Evolutionary conservation across 2,113 vertebrate species (phyloP), one percentile per base, ranked within the genome.

Genomic region (Cinclus mexicanus): DNA sequence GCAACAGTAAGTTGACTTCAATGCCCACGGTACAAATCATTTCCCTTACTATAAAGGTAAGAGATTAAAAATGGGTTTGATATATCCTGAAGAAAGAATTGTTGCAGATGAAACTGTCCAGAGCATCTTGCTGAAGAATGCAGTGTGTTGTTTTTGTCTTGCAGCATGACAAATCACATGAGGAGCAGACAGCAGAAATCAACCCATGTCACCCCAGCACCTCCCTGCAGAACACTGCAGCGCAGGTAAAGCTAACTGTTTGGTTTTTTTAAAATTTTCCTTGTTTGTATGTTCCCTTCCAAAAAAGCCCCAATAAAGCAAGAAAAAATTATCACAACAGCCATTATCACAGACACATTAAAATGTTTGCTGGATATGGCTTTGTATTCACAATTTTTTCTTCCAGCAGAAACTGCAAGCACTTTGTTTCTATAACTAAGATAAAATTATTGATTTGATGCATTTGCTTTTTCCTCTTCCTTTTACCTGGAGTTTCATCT

Each of bases 41-140:
- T 56, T 79, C 77, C 81, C 35, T 46, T 65, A 76, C 67, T 76
- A 31, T 59, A 89, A 84, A 83, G 82, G 33, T 57, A 76, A 17
- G 64, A 19, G 86, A 95, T 94, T 91, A 92, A 95, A 91, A 89
- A 83, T 41, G 47, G 59, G 31, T 70, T 92, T 72, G 76, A 86
- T 93, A 63, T 14, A 87, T 83, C 74, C 75, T 46, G 84, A 89
- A 87, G 89, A 87, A 89, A 93, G 68, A 83, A 74, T 47, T 69
- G 92, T 63, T 68, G 68, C 44, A 86, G 79, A 86, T 3, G 0
- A 59, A 87, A 83, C 71, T 77, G 84, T 50, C 29, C 2, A 1
- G 50, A 88, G 44, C 37, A 61, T 65, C 86, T 61, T 89, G 76
- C 64, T 94, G 79, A 83, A 95, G 85, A 94, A 95, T 14, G 64